These are phyloP conservation scores for Machimus atricapillus DNA, from an alignment of 2,888 invertebrate genomes.

Conservation along the genomic window DNA sequence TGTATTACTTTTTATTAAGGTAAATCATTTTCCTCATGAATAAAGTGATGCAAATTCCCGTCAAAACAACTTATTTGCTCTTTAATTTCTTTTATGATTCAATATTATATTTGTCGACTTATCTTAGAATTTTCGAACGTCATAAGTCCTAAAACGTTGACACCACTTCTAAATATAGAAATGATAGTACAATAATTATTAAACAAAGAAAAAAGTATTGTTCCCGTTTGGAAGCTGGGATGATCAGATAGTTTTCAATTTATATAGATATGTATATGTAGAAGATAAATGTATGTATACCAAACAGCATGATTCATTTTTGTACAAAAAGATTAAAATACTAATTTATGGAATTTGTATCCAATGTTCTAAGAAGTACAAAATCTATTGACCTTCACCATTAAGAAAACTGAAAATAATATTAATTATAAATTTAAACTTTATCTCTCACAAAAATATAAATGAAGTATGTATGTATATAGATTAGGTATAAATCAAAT, in stretches of 20 bases:
- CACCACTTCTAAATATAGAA: not conserved
- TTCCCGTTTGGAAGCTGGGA: too few species aligned
- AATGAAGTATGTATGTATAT: too few species aligned
- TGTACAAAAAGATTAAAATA: too few species aligned
- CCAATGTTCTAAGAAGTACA: not conserved
- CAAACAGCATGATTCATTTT: too few species aligned
- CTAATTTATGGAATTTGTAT: not conserved
- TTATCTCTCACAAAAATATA: too few species aligned
- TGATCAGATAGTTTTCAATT: too few species aligned
- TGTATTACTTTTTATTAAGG: not conserved
- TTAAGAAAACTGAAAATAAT: not conserved
- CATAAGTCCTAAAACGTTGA: not conserved
- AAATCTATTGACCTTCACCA: not conserved
- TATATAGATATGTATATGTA: too few species aligned
- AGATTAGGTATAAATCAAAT: too few species aligned
- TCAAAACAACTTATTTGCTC: not conserved
- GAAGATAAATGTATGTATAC: too few species aligned
- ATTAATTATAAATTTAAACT: not conserved
- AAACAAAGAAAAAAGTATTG: not conserved
- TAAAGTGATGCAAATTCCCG: not conserved
- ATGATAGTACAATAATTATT: not conserved
- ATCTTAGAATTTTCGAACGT: not conserved
- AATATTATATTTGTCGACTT: not conserved
- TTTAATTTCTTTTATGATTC: not conserved
- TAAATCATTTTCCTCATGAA: not conserved